Percentiles rank a stretch among this genome's conserved stretches.
Evolutionary conservation across 2,113 vertebrate species (phyloP).

Genomic region (Colistium nudipinnis): DNA sequence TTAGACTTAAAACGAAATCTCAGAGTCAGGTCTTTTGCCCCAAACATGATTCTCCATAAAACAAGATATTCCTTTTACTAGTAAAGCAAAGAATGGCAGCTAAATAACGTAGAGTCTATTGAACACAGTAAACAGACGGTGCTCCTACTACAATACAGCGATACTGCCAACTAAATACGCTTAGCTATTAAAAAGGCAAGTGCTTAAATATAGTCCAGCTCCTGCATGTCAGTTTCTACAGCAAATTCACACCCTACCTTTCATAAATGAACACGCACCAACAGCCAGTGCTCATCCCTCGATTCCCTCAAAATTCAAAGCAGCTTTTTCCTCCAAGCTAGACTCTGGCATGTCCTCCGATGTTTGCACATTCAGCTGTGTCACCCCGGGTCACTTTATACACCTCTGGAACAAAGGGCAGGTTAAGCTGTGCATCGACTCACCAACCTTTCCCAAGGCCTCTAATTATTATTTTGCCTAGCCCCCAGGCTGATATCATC

Average conservation of each 20-base stretch:
- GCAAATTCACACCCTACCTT: conserved; percentile 26
- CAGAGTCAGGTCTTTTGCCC: no score
- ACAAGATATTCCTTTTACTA: no score
- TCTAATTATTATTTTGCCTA: conserved; percentile 46
- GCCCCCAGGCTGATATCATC: conserved; percentile 38
- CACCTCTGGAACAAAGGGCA: neutral
- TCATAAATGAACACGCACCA: neutral
- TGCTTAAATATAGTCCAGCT: neutral
- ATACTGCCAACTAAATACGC: no score
- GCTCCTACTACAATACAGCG: no score
- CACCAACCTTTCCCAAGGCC: conserved; percentile 21
- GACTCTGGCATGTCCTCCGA: neutral
- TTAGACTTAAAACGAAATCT: no score
- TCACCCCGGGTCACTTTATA: conserved; percentile 38
- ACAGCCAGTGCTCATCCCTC: neutral
- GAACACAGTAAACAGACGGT: no score
- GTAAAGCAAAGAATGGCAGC: no score
- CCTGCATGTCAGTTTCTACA: neutral
- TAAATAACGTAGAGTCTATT: no score
- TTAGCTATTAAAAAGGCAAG: neutral
- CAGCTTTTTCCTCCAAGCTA: conserved; percentile 1
- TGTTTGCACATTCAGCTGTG: neutral
- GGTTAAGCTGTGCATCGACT: conserved; percentile 13
- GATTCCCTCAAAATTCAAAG: neutral
- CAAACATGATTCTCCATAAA: no score